Evolutionary conservation across 2,113 vertebrate species (phyloP).

Genomic region (Grallaria varia): DNA sequence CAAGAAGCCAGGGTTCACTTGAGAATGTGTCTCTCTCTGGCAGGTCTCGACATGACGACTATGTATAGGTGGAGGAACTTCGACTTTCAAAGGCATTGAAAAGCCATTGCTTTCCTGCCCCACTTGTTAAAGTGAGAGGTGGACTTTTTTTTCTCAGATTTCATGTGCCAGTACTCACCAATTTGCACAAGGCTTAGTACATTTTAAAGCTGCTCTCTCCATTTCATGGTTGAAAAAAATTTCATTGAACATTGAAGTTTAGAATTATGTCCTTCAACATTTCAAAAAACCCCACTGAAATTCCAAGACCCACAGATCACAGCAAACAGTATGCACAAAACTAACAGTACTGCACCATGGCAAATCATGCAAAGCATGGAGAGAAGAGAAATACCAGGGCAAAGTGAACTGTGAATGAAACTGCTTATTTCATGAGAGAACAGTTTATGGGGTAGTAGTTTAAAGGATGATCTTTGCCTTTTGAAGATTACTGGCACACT

Average conservation of each 20-base stretch:
- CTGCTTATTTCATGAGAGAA: constrained; percentile 87
- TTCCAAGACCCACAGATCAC: constrained; percentile 84
- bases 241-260: constrained; percentile 78
- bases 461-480: constrained; percentile 93
- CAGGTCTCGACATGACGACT: constrained; percentile 99
- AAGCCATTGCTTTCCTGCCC: constrained; percentile 81
- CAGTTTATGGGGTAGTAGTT: constrained; percentile 85
- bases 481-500: constrained; percentile 99
- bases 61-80: constrained; percentile 97
- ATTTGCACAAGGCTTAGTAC: constrained; percentile 88
- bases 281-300: constrained; percentile 85
- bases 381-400: constrained; percentile 87
- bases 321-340: constrained; percentile 77
- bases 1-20: constrained; percentile 98
- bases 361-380: constrained; percentile 92
- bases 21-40: constrained; percentile 96
- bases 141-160: constrained; percentile 74
- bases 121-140: constrained; percentile 84
- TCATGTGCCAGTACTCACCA: constrained; percentile 99
- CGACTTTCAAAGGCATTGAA: constrained; percentile 76
- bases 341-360: constrained; percentile 85
- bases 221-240: constrained; percentile 85
- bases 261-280: constrained; percentile 79
- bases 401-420: constrained; percentile 87
- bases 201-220: constrained; percentile 95